Evolutionary conservation across 1,140 invertebrate genomes (phyloP), one percentile per base, ranked within the genome.

Genomic region (Aphis gossypii): DNA sequence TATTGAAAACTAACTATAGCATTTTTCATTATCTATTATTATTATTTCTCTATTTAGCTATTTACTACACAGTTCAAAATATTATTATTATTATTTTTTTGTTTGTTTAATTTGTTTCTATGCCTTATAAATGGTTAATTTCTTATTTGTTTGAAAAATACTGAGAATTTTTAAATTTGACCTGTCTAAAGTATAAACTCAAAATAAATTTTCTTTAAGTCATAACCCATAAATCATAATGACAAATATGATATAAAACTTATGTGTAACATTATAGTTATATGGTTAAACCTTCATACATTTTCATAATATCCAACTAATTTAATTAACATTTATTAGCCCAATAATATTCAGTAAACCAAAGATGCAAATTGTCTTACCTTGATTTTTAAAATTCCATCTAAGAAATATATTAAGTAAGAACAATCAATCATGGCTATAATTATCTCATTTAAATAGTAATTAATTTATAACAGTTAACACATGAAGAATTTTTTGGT

Each of bases 351-450:
- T 23, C 87, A 89, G 18, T 54, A 60, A 90, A n/a, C 25, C 54
- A 60, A 90, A 30, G 54, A 38, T 90, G 54, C 89, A 89, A 38
- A n/a, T 90, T 90, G 25, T 60, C 89, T 90, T 90, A 90, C 89
- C 89, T 90, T 23, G 41, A 89, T 54, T 54, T 56, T 89, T 18
- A 56, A 60, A 60, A 30, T 90, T 90, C 38, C 89, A 90, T 68
- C 54, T 68, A 20, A 68, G 60, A 90, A 60, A 90, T 68, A n/a
- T 68, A 90, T 30, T 48, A 25, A 54, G 23, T 54, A 48, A 87
- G 48, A 46, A 41, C 38, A 41, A 41, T 2, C 44, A 87, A 87
- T 87, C 11, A 48, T n/a, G 35, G 18, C 51, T 35, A 51, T 44
- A 54, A n/a, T n/a, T 88, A 44, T 86, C 14, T 46, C 5, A 1